A percentile compares a stretch with the other conserved stretches of the same genome.
Evolutionary conservation across 53 echinoderm and acorn worm species (phyloP).

Genomic region (Mesocentrotus franciscanus): DNA sequence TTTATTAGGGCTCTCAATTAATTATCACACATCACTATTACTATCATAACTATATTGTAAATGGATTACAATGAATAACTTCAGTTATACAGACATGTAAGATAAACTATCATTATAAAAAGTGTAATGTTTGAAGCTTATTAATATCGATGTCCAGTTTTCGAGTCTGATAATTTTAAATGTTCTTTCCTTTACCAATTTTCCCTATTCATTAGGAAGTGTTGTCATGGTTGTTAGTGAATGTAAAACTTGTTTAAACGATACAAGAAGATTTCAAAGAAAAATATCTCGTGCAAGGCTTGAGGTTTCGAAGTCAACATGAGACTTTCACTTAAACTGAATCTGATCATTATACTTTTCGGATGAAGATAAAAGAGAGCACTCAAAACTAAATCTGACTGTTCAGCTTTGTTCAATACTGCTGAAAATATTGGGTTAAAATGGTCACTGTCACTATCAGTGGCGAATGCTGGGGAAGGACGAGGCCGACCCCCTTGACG

Average conservation of each 20-base stretch:
- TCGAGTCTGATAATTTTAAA: neutral
- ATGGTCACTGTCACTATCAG: too few species aligned
- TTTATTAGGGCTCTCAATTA: too few species aligned
- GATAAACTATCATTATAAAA: too few species aligned
- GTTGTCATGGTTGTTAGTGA: neutral
- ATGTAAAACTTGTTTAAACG: neutral
- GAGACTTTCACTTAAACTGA: neutral
- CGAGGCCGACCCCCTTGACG: too few species aligned
- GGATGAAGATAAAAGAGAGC: neutral
- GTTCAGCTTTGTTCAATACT: neutral
- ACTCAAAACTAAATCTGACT: neutral
- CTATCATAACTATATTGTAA: too few species aligned
- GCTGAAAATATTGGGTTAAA: neutral
- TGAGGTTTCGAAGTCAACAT: neutral
- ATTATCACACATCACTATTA: too few species aligned
- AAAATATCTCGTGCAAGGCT: neutral
- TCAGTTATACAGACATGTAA: too few species aligned
- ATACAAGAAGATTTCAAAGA: neutral
- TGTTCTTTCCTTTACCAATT: neutral
- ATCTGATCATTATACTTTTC: neutral
- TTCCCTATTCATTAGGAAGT: neutral
- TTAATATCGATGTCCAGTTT: too few species aligned
- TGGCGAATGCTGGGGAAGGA: too few species aligned
- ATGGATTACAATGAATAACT: too few species aligned
- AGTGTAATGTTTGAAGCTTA: too few species aligned